Evolutionary conservation across 2,113 vertebrate genomes (phyloP).

Genomic region (Ptyas mucosa): DNA sequence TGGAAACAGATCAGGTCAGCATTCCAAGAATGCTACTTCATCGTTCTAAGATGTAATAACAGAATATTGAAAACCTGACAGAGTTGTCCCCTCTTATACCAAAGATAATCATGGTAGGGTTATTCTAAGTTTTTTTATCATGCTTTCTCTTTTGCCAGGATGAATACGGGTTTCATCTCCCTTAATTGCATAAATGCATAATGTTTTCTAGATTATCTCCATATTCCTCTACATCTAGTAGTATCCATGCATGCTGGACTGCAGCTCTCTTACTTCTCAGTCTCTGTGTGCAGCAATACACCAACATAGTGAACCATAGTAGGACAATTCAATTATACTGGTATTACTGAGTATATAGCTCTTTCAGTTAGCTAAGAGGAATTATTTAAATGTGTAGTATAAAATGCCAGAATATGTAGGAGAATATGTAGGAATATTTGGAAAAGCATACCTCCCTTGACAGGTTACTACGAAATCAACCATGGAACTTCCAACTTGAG

Average conservation of each 20-base stretch:
- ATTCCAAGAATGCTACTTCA: not conserved
- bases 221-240: not conserved
- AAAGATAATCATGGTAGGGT: not conserved
- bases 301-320: too few species aligned
- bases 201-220: not conserved
- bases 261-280: not conserved
- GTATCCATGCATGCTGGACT: not conserved
- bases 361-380: not conserved
- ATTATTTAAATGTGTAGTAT: not conserved
- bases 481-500: conserved; percentile 71
- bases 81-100: not conserved
- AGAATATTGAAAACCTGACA: not conserved
- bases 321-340: not conserved
- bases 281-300: not conserved
- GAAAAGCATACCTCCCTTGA: conserved; percentile 79
- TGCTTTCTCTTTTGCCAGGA: not conserved
- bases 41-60: not conserved
- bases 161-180: not conserved
- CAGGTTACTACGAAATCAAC: conserved; percentile 88
- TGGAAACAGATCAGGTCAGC: not conserved
- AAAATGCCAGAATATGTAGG: too few species aligned
- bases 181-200: not conserved
- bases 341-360: not conserved
- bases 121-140: not conserved
- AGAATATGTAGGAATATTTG: conserved; percentile 20